Evolutionary conservation across 1,140 invertebrate species (phyloP).

Genomic region (Rhysida immarginata): DNA sequence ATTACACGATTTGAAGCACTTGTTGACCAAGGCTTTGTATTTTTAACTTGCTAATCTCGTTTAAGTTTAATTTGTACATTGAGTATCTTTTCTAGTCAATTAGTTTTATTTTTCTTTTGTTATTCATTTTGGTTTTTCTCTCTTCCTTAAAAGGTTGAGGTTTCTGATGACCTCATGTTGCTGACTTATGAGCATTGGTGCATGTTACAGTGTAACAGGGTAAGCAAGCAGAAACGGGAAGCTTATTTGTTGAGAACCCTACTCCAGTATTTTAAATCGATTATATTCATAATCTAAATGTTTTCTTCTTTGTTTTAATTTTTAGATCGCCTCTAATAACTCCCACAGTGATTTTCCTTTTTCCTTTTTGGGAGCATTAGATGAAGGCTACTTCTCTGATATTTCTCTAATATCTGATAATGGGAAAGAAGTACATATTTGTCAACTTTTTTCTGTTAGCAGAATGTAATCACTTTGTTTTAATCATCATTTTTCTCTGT

Average conservation of each 20-base stretch:
- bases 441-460: too few relatives aligned
- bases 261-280: not conserved
- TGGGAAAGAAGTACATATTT: constrained; percentile 40
- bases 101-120: too few relatives aligned
- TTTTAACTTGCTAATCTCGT: too few relatives aligned
- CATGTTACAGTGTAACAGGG: constrained; percentile 42
- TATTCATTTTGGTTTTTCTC: too few relatives aligned
- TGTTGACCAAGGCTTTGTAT: too few relatives aligned
- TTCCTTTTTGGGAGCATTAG: constrained; percentile 42
- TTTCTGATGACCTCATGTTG: constrained; percentile 37
- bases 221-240: constrained; percentile 25
- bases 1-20: too few relatives aligned
- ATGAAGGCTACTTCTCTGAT: constrained; percentile 47
- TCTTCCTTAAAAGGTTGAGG: constrained; percentile 25
- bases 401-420: constrained; percentile 35
- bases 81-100: too few relatives aligned
- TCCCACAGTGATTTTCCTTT: constrained; percentile 34
- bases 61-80: too few relatives aligned
- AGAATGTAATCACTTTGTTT: not conserved
- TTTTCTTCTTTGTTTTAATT: not conserved
- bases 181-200: constrained; percentile 46
- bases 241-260: too few relatives aligned
- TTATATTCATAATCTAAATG: not conserved
- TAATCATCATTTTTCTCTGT: constrained; percentile 1
- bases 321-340: constrained; percentile 22